Base-by-base conservation (phyloP, 2,888 invertebrate genomes). In the Pherbina coryleti region DNA sequence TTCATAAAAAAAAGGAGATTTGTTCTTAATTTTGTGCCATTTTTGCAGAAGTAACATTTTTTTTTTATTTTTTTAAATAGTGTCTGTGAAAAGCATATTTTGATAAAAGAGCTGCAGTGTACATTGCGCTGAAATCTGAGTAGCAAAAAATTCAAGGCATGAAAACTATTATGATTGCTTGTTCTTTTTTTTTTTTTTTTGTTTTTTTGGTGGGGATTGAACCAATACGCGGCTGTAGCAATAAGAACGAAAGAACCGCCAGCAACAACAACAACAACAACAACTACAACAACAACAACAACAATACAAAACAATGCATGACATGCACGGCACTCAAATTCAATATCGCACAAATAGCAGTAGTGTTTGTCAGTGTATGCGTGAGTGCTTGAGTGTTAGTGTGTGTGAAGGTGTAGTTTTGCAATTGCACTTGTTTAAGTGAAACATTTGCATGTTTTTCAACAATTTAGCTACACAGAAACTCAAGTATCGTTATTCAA, bases 361-460 rank as follows among this genome's bases (percentile, higher is more conserved):
- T 14, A 19, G 19, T 34, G 76, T 53, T 34, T 25, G 19, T 76
- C 31, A 17, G 51, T 31, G 71, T 44, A 44, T 66, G 66, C 3
- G 69, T 44, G 51, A n/a, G n/a, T 55, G 28, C 62, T 14, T 74
- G 74, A 44, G 34, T 44, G 66, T 64, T n/a, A n/a, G 70, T 76
- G 51, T 31, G 31, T 53, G 17, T 60, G 22, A 4, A 22, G 11
- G 49, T 75, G 49, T n/a, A 4, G 22, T 11, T 14, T 25, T 25
- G 5, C 25, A 22, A 22, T 28, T 60, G 57, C 57, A 60, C 19
- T 62, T 62, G 62, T 73, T 37, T 60, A n/a, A 25, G 73, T 51
- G 55, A 19, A 55, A 55, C 19, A 55, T 22, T 22, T 22, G 55
- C 19, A 55, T 22, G 19, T 22, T 19, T 22, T 22, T 22, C 55